Evolutionary conservation across 2,888 invertebrate species (phyloP), one percentile per base, ranked within the genome.

Genomic region (Plemyria rubiginata): DNA sequence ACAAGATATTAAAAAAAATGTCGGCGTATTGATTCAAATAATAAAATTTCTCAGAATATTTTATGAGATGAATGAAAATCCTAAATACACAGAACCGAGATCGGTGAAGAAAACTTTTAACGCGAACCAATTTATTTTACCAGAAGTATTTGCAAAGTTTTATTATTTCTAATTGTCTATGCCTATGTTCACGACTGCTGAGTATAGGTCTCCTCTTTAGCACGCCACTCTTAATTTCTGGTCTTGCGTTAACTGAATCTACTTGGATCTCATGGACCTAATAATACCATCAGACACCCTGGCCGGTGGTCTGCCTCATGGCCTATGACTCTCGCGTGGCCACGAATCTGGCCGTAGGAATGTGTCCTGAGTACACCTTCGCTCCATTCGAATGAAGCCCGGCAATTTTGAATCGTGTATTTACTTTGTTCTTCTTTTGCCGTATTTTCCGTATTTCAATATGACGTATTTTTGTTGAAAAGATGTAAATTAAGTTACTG

Each of bases 61-160:
- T 65, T 57, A 65, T 52, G 57, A 32, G 45, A 53, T 32, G 45
- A 60, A 58, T 15, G 50, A 61, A 51, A 65, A 67, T 63, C 73
- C 75, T 72, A 70, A 72, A 69, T 71, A 78, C 57, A 78, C 69
- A 58, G 58, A 67, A 36, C 60, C 7, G 63, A 46, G 22, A 45
- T 13, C 60, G 65, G 41, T 16, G 41, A 60, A 63, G 54, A 58
- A 70, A 73, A 76, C 63, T 76, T 75, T 71, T 59, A 65, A 65
- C 65, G 63, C 63, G 65, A 67, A 65, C 67, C 70, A 74, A 76
- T 76, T 70, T 69, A 60, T 58, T 46, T 55, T 12, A 46, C 49
- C 59, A n/a, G 52, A 15, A 57, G 54, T 55, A 67, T 67, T 62
- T 64, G 54, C 28, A 16, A 62, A 69, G 63, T 68, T 70, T 63